These are phyloP conservation scores for Eutolmus rufibarbis DNA, from an alignment of 2,888 invertebrate genomes.

Conservation along the genomic window DNA sequence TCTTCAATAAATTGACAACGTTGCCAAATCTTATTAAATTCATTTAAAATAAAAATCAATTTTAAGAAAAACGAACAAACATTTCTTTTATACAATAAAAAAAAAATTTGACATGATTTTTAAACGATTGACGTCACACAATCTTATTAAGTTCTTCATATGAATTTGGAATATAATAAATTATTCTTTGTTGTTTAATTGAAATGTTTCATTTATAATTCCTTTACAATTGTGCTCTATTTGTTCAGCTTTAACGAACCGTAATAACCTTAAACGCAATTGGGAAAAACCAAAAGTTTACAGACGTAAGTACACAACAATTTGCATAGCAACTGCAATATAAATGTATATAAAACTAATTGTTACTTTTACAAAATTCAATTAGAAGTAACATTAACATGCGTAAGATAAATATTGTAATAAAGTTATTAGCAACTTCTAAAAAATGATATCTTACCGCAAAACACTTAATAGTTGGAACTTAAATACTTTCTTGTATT, in stretches of 20 bases:
- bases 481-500: not conserved
- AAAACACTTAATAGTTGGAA: not conserved
- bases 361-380: not conserved
- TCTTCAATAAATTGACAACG: not conserved
- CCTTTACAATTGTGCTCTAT: not conserved
- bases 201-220: not conserved
- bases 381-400: not conserved
- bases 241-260: not conserved
- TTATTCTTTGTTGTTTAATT: not conserved
- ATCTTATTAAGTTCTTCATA: not conserved
- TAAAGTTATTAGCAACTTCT: no score
- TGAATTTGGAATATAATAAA: not conserved
- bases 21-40: not conserved
- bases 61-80: not conserved
- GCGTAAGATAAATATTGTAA: not conserved
- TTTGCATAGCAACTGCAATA: not conserved
- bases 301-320: not conserved
- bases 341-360: not conserved
- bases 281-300: not conserved
- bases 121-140: not conserved
- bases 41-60: not conserved
- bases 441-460: no score
- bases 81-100: not conserved
- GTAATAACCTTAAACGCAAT: not conserved
- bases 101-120: not conserved